Evolutionary conservation across 2,888 invertebrate species (phyloP), one percentile per base, ranked within the genome.

Genomic region (Pemphredon lugubris): DNA sequence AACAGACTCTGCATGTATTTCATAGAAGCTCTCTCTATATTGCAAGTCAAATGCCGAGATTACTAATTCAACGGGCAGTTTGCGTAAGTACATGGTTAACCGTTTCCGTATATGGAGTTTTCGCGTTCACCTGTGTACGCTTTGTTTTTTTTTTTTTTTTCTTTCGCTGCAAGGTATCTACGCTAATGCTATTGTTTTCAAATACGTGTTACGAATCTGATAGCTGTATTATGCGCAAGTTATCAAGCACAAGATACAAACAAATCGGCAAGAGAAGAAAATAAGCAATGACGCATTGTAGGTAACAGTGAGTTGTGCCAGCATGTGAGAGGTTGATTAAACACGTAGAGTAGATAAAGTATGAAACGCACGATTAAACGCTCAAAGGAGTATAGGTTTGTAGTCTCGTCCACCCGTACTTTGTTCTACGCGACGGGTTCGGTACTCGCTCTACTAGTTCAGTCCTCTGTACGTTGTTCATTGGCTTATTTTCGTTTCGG

Each of bases 1-100:
- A 80, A 80, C 80, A 80, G 80, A 80, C 80, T 80, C 80, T 66
- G 81, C 80, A 80, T 80, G 44, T 72, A 16, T 34, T 57, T 45
- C 16, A 7, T 26, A 6, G 26, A 50, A 14, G 16, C 20, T 11
- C 13, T 13, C 9, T 11, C 7, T 26, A 20, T n/a, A 32, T 34
- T 45, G 61, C 60, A 45, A 51, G 34, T 37, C 50, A 21, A 47
- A 7, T 32, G 20, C 18, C 39, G 14, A 13, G n/a, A 2, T 26
- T 26, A 26, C 26, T 26, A 2, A 26, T 20, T 20, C 40, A 39
- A 39, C 20, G 40, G 26, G 16, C 18, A 11, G 2, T 37, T 37
- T 37, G n/a, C n/a, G n/a, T n/a, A n/a, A n/a, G n/a, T n/a, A n/a
- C n/a, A n/a, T n/a, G n/a, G n/a, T n/a, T n/a, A n/a, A n/a, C n/a